Percentiles rank a stretch among this genome's conserved stretches.
phyloP scores from a whole-genome alignment of 1,140 invertebrate genomes.

The Drosophila equinoxialis region DNA sequence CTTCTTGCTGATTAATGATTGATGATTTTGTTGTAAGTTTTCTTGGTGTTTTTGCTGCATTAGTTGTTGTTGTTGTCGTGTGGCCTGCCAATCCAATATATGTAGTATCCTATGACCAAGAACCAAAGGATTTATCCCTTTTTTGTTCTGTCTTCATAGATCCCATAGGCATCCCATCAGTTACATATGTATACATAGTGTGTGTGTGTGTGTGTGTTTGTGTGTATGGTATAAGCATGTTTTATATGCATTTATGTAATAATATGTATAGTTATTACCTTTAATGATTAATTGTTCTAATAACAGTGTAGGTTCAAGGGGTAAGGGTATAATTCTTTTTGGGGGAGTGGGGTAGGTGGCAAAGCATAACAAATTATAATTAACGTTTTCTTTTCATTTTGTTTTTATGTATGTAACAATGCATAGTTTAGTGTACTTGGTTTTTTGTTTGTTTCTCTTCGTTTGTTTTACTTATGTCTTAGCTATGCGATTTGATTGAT shows the following conservation, averaged over 20 bases:
- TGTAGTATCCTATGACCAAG: slow-evolving; percentile 20
- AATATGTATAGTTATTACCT: slow-evolving; percentile 47
- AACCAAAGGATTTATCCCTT: neutral
- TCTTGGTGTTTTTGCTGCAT: slow-evolving; percentile 15
- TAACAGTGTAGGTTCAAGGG: slow-evolving; percentile 62
- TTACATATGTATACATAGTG: neutral
- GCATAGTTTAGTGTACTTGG: slow-evolving; percentile 34
- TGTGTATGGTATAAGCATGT: slow-evolving; percentile 16
- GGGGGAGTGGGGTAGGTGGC: slow-evolving; percentile 41
- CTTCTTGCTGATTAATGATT: slow-evolving; percentile 21
- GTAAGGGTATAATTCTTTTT: neutral
- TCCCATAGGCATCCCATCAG: neutral
- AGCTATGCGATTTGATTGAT: slow-evolving; percentile 61
- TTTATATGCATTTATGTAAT: slow-evolving; percentile 37
- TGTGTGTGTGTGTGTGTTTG: slow-evolving; percentile 26
- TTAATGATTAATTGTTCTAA: slow-evolving; percentile 78
- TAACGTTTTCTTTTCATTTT: slow-evolving; percentile 45
- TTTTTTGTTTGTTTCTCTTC: neutral
- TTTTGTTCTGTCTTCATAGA: neutral
- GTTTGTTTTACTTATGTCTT: slow-evolving; percentile 30
- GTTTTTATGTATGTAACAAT: slow-evolving; percentile 42
- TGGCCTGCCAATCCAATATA: slow-evolving; percentile 41
- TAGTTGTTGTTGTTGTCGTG: slow-evolving; percentile 13
- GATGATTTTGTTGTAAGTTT: slow-evolving; percentile 42
- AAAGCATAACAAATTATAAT: slow-evolving; percentile 77